These are phyloP conservation scores for Aporrectodea caliginosa DNA, from an alignment of 1,140 invertebrate genomes.

Conservation along the genomic window DNA sequence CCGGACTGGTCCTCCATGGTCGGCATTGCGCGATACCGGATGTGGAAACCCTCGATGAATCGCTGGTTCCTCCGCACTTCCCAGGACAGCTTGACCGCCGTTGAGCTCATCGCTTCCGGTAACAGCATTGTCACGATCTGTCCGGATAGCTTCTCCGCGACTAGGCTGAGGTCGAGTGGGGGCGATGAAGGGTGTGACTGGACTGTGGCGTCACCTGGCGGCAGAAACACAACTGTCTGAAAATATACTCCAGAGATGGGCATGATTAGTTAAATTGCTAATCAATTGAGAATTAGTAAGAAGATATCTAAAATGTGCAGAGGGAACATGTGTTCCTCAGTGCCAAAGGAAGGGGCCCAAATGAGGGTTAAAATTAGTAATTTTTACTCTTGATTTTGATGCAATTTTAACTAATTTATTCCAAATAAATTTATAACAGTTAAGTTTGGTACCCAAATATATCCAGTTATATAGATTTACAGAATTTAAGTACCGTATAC, in stretches of 20 bases:
- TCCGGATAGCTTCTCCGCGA: conserved; percentile 66
- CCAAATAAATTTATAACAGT: too few species aligned
- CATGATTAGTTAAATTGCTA: neutral
- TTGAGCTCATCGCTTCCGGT: conserved; percentile 72
- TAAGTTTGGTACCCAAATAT: too few species aligned
- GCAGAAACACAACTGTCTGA: neutral
- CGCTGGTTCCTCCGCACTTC: conserved; percentile 62
- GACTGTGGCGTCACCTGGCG: neutral
- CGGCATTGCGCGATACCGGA: conserved; percentile 76
- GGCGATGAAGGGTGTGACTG: neutral
- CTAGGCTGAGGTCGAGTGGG: conserved; percentile 24
- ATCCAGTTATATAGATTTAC: too few species aligned
- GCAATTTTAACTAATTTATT: too few species aligned
- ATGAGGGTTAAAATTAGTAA: too few species aligned
- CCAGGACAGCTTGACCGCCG: conserved; percentile 78
- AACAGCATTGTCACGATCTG: conserved; percentile 76
- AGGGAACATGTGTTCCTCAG: too few species aligned
- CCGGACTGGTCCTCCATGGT: conserved; percentile 48
- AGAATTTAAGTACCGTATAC: too few species aligned
- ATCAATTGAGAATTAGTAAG: conserved; percentile 3
- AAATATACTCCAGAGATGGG: too few species aligned
- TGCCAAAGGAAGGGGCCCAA: too few species aligned
- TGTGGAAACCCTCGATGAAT: conserved; percentile 81
- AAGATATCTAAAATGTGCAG: too few species aligned
- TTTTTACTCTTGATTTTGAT: too few species aligned